Evolutionary conservation across 2,888 invertebrate species (phyloP), one percentile per base, ranked within the genome.

Genomic region (Troglohyphantes excavatus): DNA sequence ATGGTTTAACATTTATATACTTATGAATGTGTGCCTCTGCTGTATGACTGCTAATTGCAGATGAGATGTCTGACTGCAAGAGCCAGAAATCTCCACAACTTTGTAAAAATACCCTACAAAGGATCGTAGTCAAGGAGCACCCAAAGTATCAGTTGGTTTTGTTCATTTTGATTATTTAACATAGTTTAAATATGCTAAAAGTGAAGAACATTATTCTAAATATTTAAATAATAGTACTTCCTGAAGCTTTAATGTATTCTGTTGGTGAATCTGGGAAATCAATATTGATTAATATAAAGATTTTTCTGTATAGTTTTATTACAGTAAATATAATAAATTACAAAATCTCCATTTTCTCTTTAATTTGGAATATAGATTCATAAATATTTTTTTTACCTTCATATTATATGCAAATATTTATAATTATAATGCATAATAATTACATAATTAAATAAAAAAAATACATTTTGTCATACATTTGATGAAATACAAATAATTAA

Each of bases 21-120:
- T 33, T 82, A 33, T 82, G 33, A 73, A 65, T 29, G 9, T 83
- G 73, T 73, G 83, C 43, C 23, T 83, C 61, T 90, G 70, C 70
- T 84, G 70, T 90, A 84, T 76, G 65, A 84, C 70, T 73, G 90
- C 79, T 90, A 90, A 90, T 90, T 90, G 84, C 90, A 90, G 90
- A 90, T 90, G 67, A 68, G 82, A 75, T 88, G 90, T 84, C 72
- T 61, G 84, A 84, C 78, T 63, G 70, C 72, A 19, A 70, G 79
- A 53, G 26, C 78, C 61, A 68, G 53, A 76, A 75, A 65, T 90
- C 70, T 75, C 76, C 61, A 39, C 88, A 39, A 23, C 59, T 33
- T 63, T 61, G 59, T 72, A 29, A 68, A 33, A 73, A 53, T 63
- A 73, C 33, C 6, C 87, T 33, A 68, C 67, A 72, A 53, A 61